Percentiles rank a stretch among this genome's conserved stretches.
These are phyloP conservation scores for Campopleginae sp. DNA, from an alignment of 2,888 invertebrate species.

Conservation along the genomic window DNA sequence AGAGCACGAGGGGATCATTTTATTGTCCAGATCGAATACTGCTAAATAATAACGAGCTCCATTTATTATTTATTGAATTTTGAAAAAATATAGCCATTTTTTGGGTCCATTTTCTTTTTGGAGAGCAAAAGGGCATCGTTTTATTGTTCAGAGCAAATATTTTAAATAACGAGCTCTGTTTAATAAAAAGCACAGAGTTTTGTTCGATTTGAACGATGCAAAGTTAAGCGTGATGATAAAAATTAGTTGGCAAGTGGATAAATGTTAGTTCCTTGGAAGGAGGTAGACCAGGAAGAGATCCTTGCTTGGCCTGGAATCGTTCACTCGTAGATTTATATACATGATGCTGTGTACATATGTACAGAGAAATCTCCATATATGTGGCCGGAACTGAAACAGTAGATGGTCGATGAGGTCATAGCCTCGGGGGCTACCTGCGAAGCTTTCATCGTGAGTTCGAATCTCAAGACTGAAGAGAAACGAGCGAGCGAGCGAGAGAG, in stretches of 20 bases:
- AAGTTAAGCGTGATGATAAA: too few relatives aligned
- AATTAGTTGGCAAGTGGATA: neutral
- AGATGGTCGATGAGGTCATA: conserved; percentile 25
- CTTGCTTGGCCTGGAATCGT: conserved; percentile 46
- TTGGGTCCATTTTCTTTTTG: too few relatives aligned
- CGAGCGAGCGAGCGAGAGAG: neutral
- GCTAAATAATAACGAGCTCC: too few relatives aligned
- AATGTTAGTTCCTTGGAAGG: neutral
- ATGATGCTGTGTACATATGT: neutral
- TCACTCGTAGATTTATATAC: conserved; percentile 47
- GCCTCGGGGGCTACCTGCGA: conserved; percentile 42
- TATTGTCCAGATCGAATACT: too few relatives aligned
- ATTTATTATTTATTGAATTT: too few relatives aligned
- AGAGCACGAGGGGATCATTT: too few relatives aligned
- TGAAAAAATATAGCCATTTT: too few relatives aligned
- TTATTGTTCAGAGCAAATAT: too few relatives aligned
- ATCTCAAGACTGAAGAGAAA: conserved; percentile 30
- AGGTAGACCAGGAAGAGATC: conserved; percentile 30
- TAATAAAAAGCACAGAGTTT: too few relatives aligned
- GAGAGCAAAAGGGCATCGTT: too few relatives aligned
- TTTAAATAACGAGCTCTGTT: too few relatives aligned
- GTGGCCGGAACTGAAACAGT: conserved; percentile 56
- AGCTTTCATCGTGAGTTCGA: conserved; percentile 52
- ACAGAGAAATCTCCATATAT: neutral
- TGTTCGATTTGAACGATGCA: too few relatives aligned